Evolutionary conservation across 2,888 invertebrate species (phyloP), one percentile per base, ranked within the genome.

Genomic region (Epinotia ramella): DNA sequence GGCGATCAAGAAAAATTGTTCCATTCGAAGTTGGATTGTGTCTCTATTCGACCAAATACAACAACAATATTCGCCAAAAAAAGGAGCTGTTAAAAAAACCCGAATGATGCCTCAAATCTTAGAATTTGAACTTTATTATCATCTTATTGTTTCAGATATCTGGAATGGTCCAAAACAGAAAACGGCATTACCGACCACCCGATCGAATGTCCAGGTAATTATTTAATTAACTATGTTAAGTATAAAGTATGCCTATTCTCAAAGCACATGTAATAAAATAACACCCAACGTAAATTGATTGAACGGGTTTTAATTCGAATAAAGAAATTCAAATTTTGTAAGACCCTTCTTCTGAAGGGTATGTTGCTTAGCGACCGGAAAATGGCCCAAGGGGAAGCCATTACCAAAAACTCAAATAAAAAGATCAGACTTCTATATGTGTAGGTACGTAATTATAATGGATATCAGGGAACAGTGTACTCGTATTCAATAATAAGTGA

Each of bases 181-280:
- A 84, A 79, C 88, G 86, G 80, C 87, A 86, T 79, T 87, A 88
- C 84, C 88, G 86, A 85, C 90, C 91, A 82, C 91, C 93, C 77
- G 90, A 92, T 87, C 91, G 88, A 84, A 90, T 91, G 93, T 88
- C 88, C 86, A 90, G 91, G 94, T 93, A 84, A 85, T 80, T 63
- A 18, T 13, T 67, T 59, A 44, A 24, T 64, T 18, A 59, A 46
- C 59, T 20, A 20, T 20, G 20, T 0, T 16, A 28, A 3, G 16
- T 24, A 7, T 1, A 20, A n/a, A 11, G n/a, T 6, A 28, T 12
- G 28, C 33, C n/a, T 53, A n/a, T 33, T 65, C 49, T 65, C 16
- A 46, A 53, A 33, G 53, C 53, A 12, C 28, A 12, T 53, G 12
- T 53, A 6, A 62, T 60, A 9, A 69, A 59, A 53, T 40, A 40